A percentile compares a stretch with the other conserved stretches of the same genome.
These are phyloP conservation scores for Orius insidiosus DNA, from an alignment of 1,140 invertebrate species.

Conservation along the genomic window DNA sequence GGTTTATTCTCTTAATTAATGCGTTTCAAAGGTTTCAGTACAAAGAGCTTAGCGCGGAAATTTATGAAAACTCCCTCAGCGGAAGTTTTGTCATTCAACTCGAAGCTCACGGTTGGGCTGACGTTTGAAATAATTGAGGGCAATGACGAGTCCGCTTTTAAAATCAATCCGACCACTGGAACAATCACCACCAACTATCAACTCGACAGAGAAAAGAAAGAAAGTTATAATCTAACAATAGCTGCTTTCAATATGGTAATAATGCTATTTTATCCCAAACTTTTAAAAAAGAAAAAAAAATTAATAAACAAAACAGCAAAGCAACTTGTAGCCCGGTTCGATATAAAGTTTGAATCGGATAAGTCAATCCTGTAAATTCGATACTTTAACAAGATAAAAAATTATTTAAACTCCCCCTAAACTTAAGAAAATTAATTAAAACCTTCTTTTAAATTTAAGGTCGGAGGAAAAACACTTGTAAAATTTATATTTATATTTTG, in stretches of 20 bases:
- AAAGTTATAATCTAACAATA: conserved; percentile 67
- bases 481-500: conserved; percentile 49
- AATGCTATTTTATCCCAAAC: neutral
- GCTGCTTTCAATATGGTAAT: conserved; percentile 66
- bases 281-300: conserved; percentile 4
- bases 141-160: conserved; percentile 53
- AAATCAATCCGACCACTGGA: conserved; percentile 69
- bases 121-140: conserved; percentile 60
- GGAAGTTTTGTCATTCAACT: conserved; percentile 61
- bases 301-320: neutral
- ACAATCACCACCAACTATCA: conserved; percentile 50
- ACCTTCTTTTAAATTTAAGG: conserved; percentile 25
- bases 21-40: conserved; percentile 33
- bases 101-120: conserved; percentile 50
- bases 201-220: conserved; percentile 60
- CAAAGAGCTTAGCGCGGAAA: conserved; percentile 48
- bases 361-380: no score
- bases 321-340: no score
- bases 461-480: conserved; percentile 58
- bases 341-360: no score
- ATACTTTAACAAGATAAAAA: no score
- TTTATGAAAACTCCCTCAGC: conserved; percentile 62
- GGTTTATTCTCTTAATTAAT: neutral
- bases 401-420: no score
- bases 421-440: conserved; percentile 12